These are phyloP conservation scores for Asobara japonica DNA, from an alignment of 1,140 invertebrate genomes.

Conservation along the genomic window DNA sequence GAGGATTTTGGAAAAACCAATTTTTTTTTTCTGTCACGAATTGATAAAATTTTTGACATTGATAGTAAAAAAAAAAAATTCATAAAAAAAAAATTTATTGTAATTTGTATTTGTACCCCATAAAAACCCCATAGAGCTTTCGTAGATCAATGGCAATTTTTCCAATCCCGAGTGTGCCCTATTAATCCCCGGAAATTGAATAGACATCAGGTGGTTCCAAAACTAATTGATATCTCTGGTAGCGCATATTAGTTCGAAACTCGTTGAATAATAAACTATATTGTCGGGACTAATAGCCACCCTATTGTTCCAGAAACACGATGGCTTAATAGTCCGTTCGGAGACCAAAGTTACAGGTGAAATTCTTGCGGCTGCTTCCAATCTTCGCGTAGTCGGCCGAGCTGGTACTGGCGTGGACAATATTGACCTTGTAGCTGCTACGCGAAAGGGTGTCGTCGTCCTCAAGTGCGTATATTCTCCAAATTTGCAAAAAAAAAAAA, in stretches of 20 bases:
- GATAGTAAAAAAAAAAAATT: no score
- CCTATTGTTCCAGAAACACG: constrained; percentile 76
- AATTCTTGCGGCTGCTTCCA: constrained; percentile 79
- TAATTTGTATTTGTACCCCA: no score
- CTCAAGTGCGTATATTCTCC: constrained; percentile 82
- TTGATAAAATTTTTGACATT: no score
- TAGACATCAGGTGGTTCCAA: not conserved
- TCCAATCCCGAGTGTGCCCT: no score
- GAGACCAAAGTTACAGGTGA: constrained; percentile 96
- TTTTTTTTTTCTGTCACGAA: no score
- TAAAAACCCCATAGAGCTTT: no score
- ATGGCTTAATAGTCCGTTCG: constrained; percentile 93
- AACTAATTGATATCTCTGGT: not conserved
- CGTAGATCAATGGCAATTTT: no score
- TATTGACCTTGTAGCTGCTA: constrained; percentile 91
- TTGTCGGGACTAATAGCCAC: constrained; percentile 2
- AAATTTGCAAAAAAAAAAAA: constrained; percentile 1
- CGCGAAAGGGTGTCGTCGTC: constrained; percentile 86
- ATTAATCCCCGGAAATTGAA: not conserved
- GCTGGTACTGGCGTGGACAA: constrained; percentile 98
- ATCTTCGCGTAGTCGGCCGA: constrained; percentile 88
- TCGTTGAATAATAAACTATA: not conserved
- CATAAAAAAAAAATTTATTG: no score
- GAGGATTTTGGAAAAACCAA: no score
- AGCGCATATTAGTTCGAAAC: not conserved